These are phyloP conservation scores for Pseudomyrmex flavicornis DNA, from an alignment of 1,140 invertebrate genomes.

Conservation along the genomic window DNA sequence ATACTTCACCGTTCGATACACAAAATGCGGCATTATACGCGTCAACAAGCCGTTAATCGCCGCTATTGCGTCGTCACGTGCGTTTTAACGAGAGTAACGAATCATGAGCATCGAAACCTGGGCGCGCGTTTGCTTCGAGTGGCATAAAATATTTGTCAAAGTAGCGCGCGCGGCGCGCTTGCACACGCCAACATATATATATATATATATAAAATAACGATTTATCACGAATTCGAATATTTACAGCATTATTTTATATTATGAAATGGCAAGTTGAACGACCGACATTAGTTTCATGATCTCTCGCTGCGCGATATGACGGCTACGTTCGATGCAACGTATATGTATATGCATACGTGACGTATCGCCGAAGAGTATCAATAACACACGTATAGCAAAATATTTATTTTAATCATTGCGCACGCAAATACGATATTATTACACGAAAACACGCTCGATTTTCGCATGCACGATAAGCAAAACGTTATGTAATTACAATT, in stretches of 20 bases:
- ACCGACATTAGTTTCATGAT: constrained; percentile 33
- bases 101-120: constrained; percentile 65
- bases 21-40: constrained; percentile 60
- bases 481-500: background rate
- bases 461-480: constrained; percentile 9
- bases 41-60: constrained; percentile 71
- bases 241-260: constrained; percentile 41
- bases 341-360: background rate
- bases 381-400: constrained; percentile 28
- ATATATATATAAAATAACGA: constrained; percentile 5
- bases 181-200: background rate
- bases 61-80: constrained; percentile 68
- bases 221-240: constrained; percentile 29
- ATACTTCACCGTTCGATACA: constrained; percentile 60
- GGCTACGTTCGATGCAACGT: background rate
- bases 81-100: constrained; percentile 70
- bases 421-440: background rate
- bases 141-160: constrained; percentile 68
- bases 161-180: background rate
- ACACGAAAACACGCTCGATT: background rate
- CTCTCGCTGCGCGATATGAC: constrained; percentile 21
- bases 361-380: constrained; percentile 22
- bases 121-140: constrained; percentile 38
- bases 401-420: constrained; percentile 49
- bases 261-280: background rate